Evolutionary conservation across 2,888 invertebrate species (phyloP), one percentile per base, ranked within the genome.

Genomic region (Plebejus anna): DNA sequence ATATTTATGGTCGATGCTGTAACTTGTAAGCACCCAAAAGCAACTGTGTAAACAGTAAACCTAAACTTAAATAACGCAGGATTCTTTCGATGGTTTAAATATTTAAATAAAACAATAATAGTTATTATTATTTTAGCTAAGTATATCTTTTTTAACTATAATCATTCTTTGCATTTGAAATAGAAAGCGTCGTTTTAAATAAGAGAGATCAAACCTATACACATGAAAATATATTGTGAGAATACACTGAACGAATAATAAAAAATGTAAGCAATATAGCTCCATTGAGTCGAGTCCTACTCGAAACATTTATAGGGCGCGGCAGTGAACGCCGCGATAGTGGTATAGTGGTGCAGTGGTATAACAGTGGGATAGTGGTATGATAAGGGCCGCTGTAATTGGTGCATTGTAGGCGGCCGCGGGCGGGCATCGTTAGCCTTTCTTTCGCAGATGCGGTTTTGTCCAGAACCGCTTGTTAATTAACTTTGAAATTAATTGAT

Each of bases 401-500:
- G 92, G 89, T 90, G 90, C 90, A 91, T 89, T 91, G 91, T 91
- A 86, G 85, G 83, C 85, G 81, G 82, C 87, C 87, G 86, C 87
- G 86, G 90, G 90, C 88, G 84, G 85, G 87, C 90, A 88, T 90
- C 91, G 92, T 91, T 91, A 91, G 90, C 92, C 90, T 91, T 92
- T 92, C 91, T 92, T 91, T 89, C 87, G 85, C 85, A 87, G 88
- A 85, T 87, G 89, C 87, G 89, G 93, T 91, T 91, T 92, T 90
- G 92, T 91, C 90, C 90, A 86, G 84, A 73, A 47, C 73, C 81
- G 87, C 89, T 88, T 89, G 91, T 92, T 94, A 94, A 94, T 94
- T 94, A 94, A 93, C 92, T 94, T 93, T 93, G 93, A 94, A 94
- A 94, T 94, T 94, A 94, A 94, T 94, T 94, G 94, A 94, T 92